These are phyloP conservation scores for Burhinus oedicnemus DNA, from an alignment of 2,113 vertebrate species.

Conservation along the genomic window DNA sequence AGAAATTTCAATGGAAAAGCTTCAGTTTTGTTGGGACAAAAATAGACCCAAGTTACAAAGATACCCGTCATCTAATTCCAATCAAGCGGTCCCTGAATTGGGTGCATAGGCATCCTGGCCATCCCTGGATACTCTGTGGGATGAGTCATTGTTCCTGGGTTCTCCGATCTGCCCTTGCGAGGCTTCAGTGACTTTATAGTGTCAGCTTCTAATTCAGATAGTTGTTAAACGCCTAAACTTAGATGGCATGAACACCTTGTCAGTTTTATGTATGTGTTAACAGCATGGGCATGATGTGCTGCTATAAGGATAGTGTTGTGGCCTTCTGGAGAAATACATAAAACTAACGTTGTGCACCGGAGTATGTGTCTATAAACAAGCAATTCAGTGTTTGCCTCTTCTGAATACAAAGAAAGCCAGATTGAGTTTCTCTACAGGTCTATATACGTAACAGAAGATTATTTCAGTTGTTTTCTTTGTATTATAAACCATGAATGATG, in stretches of 20 bases:
- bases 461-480: neutral
- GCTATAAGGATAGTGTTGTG: neutral
- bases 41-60: neutral
- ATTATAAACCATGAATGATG: neutral
- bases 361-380: neutral
- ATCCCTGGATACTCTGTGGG: neutral
- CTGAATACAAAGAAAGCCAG: neutral
- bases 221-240: neutral
- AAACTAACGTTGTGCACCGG: neutral
- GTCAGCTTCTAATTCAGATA: slow-evolving; percentile 7
- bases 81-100: neutral
- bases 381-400: neutral
- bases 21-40: neutral
- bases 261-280: neutral
- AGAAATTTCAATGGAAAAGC: neutral
- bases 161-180: neutral
- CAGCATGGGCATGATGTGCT: neutral
- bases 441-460: neutral
- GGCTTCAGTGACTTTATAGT: neutral
- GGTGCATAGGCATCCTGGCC: neutral
- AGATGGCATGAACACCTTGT: neutral
- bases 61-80: neutral
- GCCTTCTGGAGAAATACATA: neutral
- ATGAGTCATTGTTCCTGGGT: neutral
- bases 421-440: neutral